Percentiles rank a stretch among this genome's conserved stretches.
Evolutionary conservation across 2,888 invertebrate species (phyloP).

Genomic region (Tenthredo distinguenda): DNA sequence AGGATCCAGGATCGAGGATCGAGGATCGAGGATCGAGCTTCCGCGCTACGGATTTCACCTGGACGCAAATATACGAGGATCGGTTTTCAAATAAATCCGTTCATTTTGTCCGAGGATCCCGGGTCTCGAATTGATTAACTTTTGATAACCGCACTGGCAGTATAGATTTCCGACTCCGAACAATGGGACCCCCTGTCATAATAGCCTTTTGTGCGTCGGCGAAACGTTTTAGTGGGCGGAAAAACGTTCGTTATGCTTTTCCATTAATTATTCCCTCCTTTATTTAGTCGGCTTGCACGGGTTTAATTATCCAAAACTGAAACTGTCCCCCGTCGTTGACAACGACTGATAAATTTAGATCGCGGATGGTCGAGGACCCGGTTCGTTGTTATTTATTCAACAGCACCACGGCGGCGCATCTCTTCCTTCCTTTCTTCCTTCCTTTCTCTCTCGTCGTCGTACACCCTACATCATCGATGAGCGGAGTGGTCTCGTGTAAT

Average conservation of each 20-base stretch:
- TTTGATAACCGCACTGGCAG: not conserved
- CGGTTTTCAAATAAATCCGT: not conserved
- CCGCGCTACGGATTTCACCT: too few species aligned
- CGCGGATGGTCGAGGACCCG: not conserved
- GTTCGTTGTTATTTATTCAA: constrained; percentile 39
- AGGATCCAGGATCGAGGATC: not conserved
- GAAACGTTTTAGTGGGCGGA: constrained; percentile 28
- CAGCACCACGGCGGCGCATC: not conserved
- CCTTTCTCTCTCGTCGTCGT: not conserved
- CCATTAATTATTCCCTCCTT: constrained; percentile 20
- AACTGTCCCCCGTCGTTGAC: constrained; percentile 4
- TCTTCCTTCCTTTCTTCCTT: not conserved
- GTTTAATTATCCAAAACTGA: not conserved
- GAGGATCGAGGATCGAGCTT: not conserved
- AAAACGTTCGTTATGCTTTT: constrained; percentile 28
- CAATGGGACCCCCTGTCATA: constrained; percentile 23
- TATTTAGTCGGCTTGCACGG: not conserved
- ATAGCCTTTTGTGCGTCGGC: constrained; percentile 7
- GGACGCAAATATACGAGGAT: too few species aligned
- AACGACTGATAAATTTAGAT: not conserved
- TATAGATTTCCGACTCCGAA: constrained; percentile 12
- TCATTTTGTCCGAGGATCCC: not conserved
- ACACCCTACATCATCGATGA: constrained; percentile 3
- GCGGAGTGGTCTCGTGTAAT: constrained; percentile 4
- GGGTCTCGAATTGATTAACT: not conserved